Conservation (phyloP, 2,113 vertebrate species). For the Nycticorax nycticorax region DNA sequence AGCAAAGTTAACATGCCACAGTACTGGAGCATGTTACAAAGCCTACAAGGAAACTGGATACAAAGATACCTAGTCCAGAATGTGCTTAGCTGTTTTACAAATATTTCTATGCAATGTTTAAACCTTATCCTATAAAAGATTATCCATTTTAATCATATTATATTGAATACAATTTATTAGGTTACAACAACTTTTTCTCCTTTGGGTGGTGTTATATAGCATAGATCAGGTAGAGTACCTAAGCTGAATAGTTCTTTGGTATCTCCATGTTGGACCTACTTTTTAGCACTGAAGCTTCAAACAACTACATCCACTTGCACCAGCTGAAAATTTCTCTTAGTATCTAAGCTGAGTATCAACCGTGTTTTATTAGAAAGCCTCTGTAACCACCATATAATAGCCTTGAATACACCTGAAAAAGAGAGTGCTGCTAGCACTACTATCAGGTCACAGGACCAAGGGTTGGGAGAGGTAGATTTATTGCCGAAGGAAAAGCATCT, state of each 20-base stretch:
- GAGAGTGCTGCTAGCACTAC: not conserved
- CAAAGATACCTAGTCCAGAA: not conserved
- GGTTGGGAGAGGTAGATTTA: not conserved
- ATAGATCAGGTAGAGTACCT: not conserved
- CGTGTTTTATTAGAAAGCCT: not conserved
- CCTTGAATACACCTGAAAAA: not conserved
- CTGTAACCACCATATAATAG: not conserved
- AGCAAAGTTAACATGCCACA: not conserved
- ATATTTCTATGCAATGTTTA: not conserved
- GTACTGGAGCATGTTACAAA: not conserved
- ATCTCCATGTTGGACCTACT: not conserved
- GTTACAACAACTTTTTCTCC: not conserved
- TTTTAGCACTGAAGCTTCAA: not conserved
- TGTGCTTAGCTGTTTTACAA: not conserved
- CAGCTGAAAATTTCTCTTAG: not conserved
- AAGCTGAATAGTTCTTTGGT: not conserved
- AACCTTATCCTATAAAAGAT: not conserved
- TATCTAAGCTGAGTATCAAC: not conserved
- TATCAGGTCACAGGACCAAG: not conserved
- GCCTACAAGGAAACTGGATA: not conserved
- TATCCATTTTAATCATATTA: not conserved
- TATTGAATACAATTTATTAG: not conserved
- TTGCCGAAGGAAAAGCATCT: not conserved
- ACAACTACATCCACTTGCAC: not conserved
- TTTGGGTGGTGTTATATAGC: not conserved